Conservation (phyloP, 1,140 invertebrate species). For the Tenebrio molitor region DNA sequence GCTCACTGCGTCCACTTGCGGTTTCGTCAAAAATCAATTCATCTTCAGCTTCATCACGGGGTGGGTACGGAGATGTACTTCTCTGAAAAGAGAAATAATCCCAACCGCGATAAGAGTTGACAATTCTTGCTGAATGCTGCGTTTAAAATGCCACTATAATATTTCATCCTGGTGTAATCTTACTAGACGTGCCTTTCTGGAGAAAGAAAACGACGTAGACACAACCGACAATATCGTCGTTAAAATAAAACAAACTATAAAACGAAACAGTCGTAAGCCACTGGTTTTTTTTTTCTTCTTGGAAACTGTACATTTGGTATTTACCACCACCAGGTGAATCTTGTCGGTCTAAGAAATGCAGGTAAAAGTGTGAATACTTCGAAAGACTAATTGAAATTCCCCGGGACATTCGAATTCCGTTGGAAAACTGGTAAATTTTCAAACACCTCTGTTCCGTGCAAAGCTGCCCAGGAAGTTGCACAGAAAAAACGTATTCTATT, state of each 20-base stretch:
- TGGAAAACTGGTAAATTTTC: too few species aligned
- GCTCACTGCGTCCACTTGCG: too few species aligned
- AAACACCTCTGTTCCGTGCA: too few species aligned
- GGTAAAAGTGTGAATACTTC: slow-evolving; percentile 20
- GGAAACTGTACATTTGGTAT: neutral
- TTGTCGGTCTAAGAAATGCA: slow-evolving; percentile 5
- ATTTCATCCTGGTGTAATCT: slow-evolving; percentile 26
- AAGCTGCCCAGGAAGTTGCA: too few species aligned
- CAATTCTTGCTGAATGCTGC: slow-evolving; percentile 16
- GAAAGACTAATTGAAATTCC: slow-evolving; percentile 14
- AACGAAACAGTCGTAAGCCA: too few species aligned
- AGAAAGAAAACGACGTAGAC: slow-evolving; percentile 9
- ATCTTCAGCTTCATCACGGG: too few species aligned
- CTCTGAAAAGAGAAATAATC: slow-evolving; percentile 5
- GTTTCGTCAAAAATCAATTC: too few species aligned
- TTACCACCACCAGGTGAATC: slow-evolving; percentile 12
- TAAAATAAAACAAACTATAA: too few species aligned
- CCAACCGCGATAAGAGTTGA: slow-evolving; percentile 16
- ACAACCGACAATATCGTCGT: neutral
- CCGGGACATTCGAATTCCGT: neutral
- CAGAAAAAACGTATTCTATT: too few species aligned
- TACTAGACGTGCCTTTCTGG: neutral
- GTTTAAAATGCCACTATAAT: slow-evolving; percentile 17
- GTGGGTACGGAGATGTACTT: too few species aligned
- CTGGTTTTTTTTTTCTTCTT: slow-evolving; percentile 15